These are phyloP conservation scores for Drosophila tanythrix DNA, from an alignment of 2,888 invertebrate species.

Conservation along the genomic window DNA sequence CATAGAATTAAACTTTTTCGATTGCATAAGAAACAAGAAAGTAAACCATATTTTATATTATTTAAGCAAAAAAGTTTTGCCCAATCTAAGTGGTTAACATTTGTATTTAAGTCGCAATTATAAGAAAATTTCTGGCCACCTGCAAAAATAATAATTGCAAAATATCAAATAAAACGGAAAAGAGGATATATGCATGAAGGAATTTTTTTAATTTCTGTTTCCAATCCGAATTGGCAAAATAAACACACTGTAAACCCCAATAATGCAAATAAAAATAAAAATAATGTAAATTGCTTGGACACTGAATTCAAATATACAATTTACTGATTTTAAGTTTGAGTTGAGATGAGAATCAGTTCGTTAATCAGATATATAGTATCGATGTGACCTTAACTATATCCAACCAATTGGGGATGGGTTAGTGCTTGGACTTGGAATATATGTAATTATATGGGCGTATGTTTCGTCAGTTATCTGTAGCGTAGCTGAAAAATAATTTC, in stretches of 20 bases:
- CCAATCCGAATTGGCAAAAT: constrained; percentile 36
- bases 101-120: constrained; percentile 30
- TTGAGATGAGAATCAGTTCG: neutral
- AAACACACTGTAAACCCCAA: constrained; percentile 36
- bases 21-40: constrained; percentile 31
- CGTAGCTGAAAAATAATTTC: constrained; percentile 11
- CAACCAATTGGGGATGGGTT: neutral
- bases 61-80: constrained; percentile 38
- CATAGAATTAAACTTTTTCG: constrained; percentile 24
- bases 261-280: constrained; percentile 39
- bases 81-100: constrained; percentile 21
- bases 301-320: neutral
- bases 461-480: neutral
- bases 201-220: constrained; percentile 25
- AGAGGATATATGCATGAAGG: neutral
- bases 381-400: neutral
- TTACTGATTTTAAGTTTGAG: neutral
- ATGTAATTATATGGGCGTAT: neutral
- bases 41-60: constrained; percentile 31
- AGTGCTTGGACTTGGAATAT: neutral
- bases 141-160: neutral
- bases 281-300: constrained; percentile 1
- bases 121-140: constrained; percentile 6
- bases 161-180: neutral
- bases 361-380: neutral